Conservation (phyloP, 2,797 vertebrate species). For the Diceros bicornis region DNA sequence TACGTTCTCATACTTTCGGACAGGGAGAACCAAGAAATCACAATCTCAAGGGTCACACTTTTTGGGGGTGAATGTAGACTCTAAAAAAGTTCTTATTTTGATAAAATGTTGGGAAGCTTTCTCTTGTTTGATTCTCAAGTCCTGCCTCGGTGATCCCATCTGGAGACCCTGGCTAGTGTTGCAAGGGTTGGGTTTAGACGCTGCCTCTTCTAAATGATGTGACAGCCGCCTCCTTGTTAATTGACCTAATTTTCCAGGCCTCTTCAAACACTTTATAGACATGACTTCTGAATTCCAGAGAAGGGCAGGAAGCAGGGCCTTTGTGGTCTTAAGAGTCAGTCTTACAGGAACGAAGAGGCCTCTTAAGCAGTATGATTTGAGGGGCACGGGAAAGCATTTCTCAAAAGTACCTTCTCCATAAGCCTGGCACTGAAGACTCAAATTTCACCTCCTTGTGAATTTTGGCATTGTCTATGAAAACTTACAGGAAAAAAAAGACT, state of each 20-base stretch:
- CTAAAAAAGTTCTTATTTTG: neutral
- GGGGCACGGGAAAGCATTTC: neutral
- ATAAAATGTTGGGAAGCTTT: neutral
- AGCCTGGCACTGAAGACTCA: neutral
- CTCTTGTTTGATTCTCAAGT: neutral
- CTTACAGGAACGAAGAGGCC: neutral
- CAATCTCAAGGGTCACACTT: neutral
- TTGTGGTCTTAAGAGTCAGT: neutral
- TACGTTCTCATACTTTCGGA: neutral
- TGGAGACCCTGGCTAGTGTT: neutral
- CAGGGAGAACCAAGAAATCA: neutral
- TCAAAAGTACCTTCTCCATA: neutral
- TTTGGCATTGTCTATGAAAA: conserved; percentile 17
- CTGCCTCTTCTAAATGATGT: neutral
- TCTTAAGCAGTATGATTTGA: neutral
- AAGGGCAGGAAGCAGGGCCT: neutral
- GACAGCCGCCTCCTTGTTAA: neutral
- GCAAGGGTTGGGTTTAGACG: neutral
- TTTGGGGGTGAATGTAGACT: neutral
- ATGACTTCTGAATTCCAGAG: conserved; percentile 44
- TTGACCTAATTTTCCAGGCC: conserved; percentile 3
- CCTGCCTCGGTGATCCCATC: neutral
- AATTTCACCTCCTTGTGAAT: neutral
- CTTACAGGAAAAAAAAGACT: neutral
- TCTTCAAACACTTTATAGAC: neutral